Base-by-base conservation (phyloP, 1,140 invertebrate species). In the Drosophila subpulchrella region DNA sequence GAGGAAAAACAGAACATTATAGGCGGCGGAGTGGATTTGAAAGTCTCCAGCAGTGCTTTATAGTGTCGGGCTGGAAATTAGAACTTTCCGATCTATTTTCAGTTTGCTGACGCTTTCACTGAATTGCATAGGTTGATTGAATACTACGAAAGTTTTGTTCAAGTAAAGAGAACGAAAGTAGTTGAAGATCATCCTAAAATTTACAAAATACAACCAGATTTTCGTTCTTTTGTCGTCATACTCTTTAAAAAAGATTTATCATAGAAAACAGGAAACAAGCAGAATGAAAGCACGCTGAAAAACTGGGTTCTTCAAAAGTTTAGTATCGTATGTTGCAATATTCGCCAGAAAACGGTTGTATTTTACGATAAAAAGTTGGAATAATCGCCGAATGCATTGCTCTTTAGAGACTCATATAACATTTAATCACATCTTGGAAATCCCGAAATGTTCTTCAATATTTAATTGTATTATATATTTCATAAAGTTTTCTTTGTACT, bases 1-100 rank as follows among this genome's bases (percentile, higher is more conserved):
- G 2, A 38, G 39, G 36, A 32, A 58, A 59, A 58, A 44, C 46
- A 73, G 38, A 48, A 65, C 47, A 10, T 44, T 36, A 11, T 20
- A 6, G 27, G 7, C 46, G 32, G 32, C 46, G 32, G 32, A 73
- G 39, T 73, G 72, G 72, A 75, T 75, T 50, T 44, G 71, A 75
- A 42, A 74, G 58, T 56, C 32, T 36, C 24, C 34, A 62, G 71
- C 56, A 50, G 71, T 74, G 58, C 48, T 55, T 74, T 74, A 74
- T 46, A 54, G 50, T 70, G 34, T 48, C 38, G 39, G 60, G 38
- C 38, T 59, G 38, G 17, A 15, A 34, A 62, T 42, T 32, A 11
- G 17, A 59, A 59, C 34, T 59, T 62, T 46, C 15, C 7, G 24
- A 17, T 67, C 12, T 67, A 67, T 55, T 71, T 67, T 47, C 42